Conservation (phyloP, 1,140 invertebrate genomes). For the Microplitis mediator region DNA sequence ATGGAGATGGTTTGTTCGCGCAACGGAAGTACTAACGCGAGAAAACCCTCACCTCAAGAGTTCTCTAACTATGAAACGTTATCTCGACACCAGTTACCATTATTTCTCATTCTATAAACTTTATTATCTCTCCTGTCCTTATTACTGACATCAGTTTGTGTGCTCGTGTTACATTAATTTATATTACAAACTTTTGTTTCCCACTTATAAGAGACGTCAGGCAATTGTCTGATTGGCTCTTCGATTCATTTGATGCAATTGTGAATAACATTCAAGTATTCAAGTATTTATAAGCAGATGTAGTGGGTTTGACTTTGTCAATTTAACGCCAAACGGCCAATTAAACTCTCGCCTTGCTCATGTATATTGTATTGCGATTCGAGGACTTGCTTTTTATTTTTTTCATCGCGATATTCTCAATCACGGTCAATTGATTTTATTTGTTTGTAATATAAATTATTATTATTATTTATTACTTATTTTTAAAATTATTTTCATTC, state of each 20-base stretch:
- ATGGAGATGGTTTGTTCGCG: no score
- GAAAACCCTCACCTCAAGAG: no score
- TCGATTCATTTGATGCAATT: background rate
- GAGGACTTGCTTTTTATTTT: background rate
- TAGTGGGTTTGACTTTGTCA: background rate
- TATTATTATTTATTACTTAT: no score
- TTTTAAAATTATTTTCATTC: no score
- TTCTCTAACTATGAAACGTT: background rate
- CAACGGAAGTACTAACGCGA: no score
- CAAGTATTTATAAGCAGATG: background rate
- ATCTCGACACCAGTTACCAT: background rate
- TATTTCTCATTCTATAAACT: background rate
- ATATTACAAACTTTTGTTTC: background rate
- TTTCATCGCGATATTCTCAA: background rate
- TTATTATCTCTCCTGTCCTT: background rate
- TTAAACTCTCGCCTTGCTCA: slow-evolving; percentile 16
- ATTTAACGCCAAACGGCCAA: slow-evolving; percentile 19
- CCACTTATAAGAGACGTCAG: background rate
- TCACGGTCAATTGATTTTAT: slow-evolving; percentile 6
- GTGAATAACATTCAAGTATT: background rate
- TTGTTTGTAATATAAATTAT: background rate
- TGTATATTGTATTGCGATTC: background rate
- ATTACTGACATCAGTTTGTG: background rate
- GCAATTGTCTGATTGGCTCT: background rate
- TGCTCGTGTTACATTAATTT: no score